phyloP scores from a whole-genome alignment of 2,888 invertebrate species.

The Macrosoma leucophasiata region DNA sequence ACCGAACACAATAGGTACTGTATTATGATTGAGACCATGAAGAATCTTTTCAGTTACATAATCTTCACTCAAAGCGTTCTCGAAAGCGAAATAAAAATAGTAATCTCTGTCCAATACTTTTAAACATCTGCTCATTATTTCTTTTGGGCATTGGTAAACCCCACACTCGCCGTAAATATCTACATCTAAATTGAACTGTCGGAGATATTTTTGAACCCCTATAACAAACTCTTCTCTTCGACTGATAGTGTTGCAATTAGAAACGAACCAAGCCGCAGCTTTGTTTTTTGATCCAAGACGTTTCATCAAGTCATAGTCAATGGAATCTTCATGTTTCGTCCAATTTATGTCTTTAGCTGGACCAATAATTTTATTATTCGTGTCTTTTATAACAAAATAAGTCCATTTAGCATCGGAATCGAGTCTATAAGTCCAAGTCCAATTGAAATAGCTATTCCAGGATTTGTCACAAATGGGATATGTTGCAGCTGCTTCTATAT shows the following conservation, averaged over 20 bases:
- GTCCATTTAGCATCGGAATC: slow-evolving; percentile 51
- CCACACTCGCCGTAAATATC: slow-evolving; percentile 52
- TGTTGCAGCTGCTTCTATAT: slow-evolving; percentile 44
- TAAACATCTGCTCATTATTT: slow-evolving; percentile 39
- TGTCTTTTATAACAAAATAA: slow-evolving; percentile 41
- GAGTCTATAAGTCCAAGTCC: slow-evolving; percentile 60
- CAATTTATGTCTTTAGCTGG: slow-evolving; percentile 38
- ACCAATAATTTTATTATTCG: slow-evolving; percentile 37
- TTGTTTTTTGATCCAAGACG: slow-evolving; percentile 29
- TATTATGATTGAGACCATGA: slow-evolving; percentile 69
- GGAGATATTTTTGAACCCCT: slow-evolving; percentile 33
- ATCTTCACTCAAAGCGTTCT: slow-evolving; percentile 54
- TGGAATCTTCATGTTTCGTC: slow-evolving; percentile 38
- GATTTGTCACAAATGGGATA: slow-evolving; percentile 39
- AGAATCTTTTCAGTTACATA: slow-evolving; percentile 58
- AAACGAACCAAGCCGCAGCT: slow-evolving; percentile 51
- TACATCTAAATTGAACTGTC: slow-evolving; percentile 35
- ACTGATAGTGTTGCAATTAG: slow-evolving; percentile 45
- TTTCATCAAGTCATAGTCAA: slow-evolving; percentile 31
- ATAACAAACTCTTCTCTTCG: slow-evolving; percentile 39
- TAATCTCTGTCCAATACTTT: slow-evolving; percentile 39
- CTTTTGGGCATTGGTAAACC: slow-evolving; percentile 36
- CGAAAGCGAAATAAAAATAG: slow-evolving; percentile 57
- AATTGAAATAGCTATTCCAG: slow-evolving; percentile 51
- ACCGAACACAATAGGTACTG: slow-evolving; percentile 81